Evolutionary conservation across 2,888 invertebrate genomes (phyloP).

Genomic region (Pycnomerus fuliginosus): DNA sequence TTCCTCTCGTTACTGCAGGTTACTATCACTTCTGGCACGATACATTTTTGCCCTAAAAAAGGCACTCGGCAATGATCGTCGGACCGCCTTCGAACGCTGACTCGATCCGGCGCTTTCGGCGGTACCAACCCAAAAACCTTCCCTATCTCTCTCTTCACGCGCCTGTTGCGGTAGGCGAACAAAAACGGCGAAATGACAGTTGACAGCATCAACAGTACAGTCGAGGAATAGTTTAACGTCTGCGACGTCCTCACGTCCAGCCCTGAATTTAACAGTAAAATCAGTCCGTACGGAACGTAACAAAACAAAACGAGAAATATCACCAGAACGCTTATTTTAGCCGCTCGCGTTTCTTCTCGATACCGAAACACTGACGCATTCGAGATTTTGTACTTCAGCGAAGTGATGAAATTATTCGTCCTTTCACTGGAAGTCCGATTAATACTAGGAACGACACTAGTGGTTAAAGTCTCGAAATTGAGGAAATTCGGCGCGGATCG

Average conservation of each 20-base stretch:
- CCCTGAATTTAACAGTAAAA: conserved; percentile 44
- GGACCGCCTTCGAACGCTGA: conserved; percentile 7
- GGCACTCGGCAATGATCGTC: conserved; percentile 22
- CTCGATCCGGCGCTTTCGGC: conserved; percentile 2
- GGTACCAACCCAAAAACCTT: conserved; percentile 50
- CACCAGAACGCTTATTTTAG: conserved; percentile 79
- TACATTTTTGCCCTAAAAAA: conserved; percentile 23
- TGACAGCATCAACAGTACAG: conserved; percentile 63
- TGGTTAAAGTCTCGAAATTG: conserved; percentile 23
- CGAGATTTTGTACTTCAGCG: conserved; percentile 75
- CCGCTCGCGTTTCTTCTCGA: conserved; percentile 86
- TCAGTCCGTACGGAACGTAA: conserved; percentile 54
- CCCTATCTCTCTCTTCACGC: conserved; percentile 61
- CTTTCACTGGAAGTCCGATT: conserved; percentile 60
- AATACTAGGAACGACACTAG: too few relatives aligned
- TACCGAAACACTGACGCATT: conserved; percentile 83
- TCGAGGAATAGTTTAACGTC: conserved; percentile 55
- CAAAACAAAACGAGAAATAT: conserved; percentile 65
- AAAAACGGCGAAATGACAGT: conserved; percentile 70
- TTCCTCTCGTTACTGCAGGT: conserved; percentile 46
- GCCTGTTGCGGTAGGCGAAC: conserved; percentile 73
- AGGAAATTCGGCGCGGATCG: conserved; percentile 47
- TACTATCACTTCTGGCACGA: conserved; percentile 45
- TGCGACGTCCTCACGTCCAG: conserved; percentile 47
- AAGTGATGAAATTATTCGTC: conserved; percentile 66